These are phyloP conservation scores for Catharus minimus DNA, from an alignment of 2,113 vertebrate genomes.

Conservation along the genomic window DNA sequence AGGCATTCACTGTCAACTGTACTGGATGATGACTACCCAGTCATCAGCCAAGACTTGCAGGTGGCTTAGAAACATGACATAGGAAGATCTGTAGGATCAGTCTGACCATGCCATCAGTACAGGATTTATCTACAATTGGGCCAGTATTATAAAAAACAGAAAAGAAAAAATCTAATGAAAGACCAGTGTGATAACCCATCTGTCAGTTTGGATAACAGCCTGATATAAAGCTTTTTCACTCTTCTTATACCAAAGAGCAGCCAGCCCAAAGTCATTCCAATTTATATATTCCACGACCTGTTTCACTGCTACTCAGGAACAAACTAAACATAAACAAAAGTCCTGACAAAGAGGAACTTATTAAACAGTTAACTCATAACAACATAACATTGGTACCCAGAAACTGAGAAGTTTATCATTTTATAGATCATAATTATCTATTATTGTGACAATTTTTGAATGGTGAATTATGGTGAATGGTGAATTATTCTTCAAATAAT, in stretches of 20 bases:
- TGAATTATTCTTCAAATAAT: not conserved
- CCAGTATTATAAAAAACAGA: no score
- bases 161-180: not conserved
- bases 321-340: not conserved
- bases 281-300: not conserved
- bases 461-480: not conserved
- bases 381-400: not conserved
- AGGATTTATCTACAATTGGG: not conserved
- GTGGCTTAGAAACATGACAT: not conserved
- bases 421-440: not conserved
- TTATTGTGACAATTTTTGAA: not conserved
- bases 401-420: not conserved
- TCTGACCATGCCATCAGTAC: not conserved
- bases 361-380: not conserved
- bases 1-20: fast-evolving
- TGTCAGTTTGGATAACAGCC: not conserved
- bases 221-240: not conserved
- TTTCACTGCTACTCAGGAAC: not conserved
- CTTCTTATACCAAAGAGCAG: not conserved
- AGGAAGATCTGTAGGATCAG: not conserved
- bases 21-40: not conserved
- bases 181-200: not conserved
- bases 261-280: not conserved
- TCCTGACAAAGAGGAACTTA: not conserved
- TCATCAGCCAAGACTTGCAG: not conserved